Base-by-base conservation (phyloP, 2,888 invertebrate genomes). In the Taphrorychus bicolor region DNA sequence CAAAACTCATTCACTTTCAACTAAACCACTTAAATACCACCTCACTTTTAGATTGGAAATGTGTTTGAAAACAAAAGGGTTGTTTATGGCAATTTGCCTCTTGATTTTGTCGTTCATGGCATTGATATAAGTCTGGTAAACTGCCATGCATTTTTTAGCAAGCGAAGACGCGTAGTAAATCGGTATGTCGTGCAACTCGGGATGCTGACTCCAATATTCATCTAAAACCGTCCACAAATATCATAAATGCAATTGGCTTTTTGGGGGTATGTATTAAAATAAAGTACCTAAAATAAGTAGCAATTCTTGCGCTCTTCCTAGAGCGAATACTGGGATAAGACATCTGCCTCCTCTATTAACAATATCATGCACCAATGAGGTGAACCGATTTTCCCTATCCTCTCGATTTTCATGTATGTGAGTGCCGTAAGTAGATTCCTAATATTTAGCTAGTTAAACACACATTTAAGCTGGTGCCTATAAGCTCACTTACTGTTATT, bases 71-170 rank as follows among this genome's bases (percentile, higher is more conserved):
- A 98, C 94, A 84, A 99, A 99, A 0, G 99, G 99, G 85, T 99
- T 99, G 81, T 95, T 97, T 71, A 98, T 92, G 0, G 97, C 95
- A 78, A 99, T 98, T 84, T 98, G 98, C 1, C 97, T 84, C 11
- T 94, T 89, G 73, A 99, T 99, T 79, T 92, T 91, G 77, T 98
- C 97, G 83, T 99, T 99, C 99, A 99, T 99, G 0, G 98, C 98
- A 83, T 98, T 98, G 2, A 99, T 92, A 82, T 98, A 99, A 0
- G 99, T 99, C 84, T 99, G 99, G 85, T 99, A 99, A 0, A 99
- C 99, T 63, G 97, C 94, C 98, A 99, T 99, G 80, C 99, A 99
- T 82, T 99, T 99, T 84, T 99, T 99, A 52, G 99, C 99, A 70
- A 99, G 85, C 0, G 98, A 97, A 0, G 98, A 98, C 7, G 99